These are phyloP conservation scores for Batillaria attramentaria DNA, from an alignment of 1,140 invertebrate genomes.

Conservation along the genomic window DNA sequence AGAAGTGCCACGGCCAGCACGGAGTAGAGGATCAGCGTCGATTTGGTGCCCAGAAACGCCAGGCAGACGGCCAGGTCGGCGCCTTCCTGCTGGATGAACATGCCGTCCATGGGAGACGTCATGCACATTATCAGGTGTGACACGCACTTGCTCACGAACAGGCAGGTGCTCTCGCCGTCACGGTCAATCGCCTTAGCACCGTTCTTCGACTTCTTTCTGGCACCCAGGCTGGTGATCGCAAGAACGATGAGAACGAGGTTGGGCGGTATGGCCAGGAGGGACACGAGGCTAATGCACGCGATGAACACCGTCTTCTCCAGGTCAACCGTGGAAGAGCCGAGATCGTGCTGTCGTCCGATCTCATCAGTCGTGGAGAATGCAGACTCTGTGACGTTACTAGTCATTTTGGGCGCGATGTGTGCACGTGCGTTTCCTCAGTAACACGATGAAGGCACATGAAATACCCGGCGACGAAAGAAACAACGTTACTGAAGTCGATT, in stretches of 20 bases:
- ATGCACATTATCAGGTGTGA: neutral
- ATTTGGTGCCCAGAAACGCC: neutral
- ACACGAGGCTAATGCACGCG: neutral
- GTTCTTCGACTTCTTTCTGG: neutral
- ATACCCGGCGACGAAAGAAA: no score
- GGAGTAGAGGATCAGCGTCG: conserved; percentile 15
- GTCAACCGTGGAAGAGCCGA: neutral
- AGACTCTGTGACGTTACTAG: no score
- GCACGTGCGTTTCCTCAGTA: no score
- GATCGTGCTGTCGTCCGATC: neutral
- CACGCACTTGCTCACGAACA: conserved; percentile 4
- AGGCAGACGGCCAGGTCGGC: neutral
- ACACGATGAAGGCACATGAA: no score
- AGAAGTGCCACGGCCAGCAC: neutral
- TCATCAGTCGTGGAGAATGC: no score
- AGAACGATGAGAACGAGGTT: conserved; percentile 12
- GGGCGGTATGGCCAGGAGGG: neutral
- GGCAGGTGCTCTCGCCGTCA: neutral
- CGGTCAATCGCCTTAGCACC: neutral
- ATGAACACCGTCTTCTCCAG: neutral
- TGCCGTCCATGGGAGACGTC: neutral
- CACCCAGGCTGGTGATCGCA: neutral
- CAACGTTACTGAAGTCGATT: no score
- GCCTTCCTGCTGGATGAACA: neutral
- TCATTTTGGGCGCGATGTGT: no score